Evolutionary conservation across 2,113 vertebrate species (phyloP), one percentile per base, ranked within the genome.

Genomic region (Diphyllodes magnificus): DNA sequence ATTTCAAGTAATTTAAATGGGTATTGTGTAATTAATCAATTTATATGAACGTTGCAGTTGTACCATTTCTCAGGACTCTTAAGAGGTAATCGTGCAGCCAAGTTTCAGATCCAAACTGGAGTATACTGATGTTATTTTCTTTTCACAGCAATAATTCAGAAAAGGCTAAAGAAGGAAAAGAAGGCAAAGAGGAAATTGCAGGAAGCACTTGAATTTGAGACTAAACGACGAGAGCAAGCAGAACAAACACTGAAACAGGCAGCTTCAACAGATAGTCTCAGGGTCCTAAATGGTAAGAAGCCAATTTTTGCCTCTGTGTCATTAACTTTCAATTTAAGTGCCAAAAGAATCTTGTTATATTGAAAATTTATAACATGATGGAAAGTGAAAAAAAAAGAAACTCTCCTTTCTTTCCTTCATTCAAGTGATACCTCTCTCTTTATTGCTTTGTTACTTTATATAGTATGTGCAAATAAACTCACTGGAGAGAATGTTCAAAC

Each of bases 171-270:
- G 98, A 99, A 99, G 97, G 99, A 99, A 97, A 99, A 99, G 97
- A 99, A 99, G 92, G 99, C 99, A 64, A 99, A 99, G 98, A 99
- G 99, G 98, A 99, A 99, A 99, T 98, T 99, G 86, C 99, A 99
- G 93, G 99, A 99, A 98, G 99, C 99, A 13, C 98, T 99, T 95
- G 99, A 99, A 98, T 99, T 99, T 91, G 99, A 99, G 96, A 99
- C 99, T 81, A 99, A 99, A 96, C 98, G 99, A 92, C 98, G 99
- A 93, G 99, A 99, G 90, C 99, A 99, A 98, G 99, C 97, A 3
- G 99, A 99, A 96, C 99, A 99, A 93, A 98, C 98, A 11, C 97
- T 99, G 92, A 99, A 99, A 97, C 99, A 99, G 97, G 98, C 99
- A 65, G 98, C 99, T 91, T 99, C 99, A 35, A 98, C 99, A 60